A percentile compares a stretch with the other conserved stretches of the same genome.
phyloP scores from a whole-genome alignment of 2,797 vertebrate species.

The Cossypha caffra region DNA sequence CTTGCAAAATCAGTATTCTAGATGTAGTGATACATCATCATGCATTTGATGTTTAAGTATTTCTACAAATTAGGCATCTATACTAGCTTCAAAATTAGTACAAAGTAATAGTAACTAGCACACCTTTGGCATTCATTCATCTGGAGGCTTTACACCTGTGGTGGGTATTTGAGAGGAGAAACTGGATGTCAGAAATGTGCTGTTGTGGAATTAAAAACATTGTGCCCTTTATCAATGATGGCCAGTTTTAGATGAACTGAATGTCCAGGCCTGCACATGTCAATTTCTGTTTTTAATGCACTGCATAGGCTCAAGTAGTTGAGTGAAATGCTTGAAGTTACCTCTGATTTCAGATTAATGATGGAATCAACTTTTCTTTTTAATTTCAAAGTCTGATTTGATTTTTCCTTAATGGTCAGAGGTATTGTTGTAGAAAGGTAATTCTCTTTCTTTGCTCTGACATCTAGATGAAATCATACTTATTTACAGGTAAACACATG shows the following conservation, averaged over 20 bases:
- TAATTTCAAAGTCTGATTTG: background rate
- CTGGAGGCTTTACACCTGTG: background rate
- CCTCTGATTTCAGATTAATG: background rate
- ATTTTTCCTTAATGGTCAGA: background rate
- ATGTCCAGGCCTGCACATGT: background rate
- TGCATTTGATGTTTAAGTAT: constrained; percentile 42
- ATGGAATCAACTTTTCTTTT: background rate
- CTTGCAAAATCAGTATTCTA: background rate
- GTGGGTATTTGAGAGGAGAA: background rate
- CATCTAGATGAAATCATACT: background rate
- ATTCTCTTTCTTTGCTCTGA: background rate
- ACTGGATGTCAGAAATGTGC: background rate
- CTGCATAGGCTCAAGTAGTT: background rate
- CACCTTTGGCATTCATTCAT: background rate
- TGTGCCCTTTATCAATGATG: background rate
- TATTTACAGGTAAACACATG: background rate
- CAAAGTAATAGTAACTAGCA: background rate
- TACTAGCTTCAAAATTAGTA: background rate
- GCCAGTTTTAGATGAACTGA: background rate
- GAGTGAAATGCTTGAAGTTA: background rate
- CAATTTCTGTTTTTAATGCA: rapidly evolving
- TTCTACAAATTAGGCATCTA: constrained; percentile 19
- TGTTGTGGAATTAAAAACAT: background rate
- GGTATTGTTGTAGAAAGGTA: background rate
- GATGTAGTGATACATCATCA: background rate